Base-by-base conservation (phyloP, 2,888 invertebrate genomes). In the Noctua pronuba region DNA sequence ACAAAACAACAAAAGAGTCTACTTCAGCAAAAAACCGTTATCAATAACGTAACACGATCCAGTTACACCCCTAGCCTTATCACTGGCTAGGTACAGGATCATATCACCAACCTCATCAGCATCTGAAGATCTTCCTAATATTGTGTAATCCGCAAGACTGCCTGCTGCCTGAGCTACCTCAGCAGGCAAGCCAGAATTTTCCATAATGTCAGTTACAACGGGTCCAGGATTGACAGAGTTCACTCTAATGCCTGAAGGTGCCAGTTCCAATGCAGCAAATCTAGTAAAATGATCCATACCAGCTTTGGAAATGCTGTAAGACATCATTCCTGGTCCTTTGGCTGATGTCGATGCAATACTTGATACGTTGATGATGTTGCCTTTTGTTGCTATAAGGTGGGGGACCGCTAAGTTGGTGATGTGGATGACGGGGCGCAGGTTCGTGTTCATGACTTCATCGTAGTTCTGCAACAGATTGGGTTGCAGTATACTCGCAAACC, bases 161-260 rank as follows among this genome's bases (percentile, higher is more conserved):
- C n/a, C n/a, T n/a, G n/a, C n/a, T n/a, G n/a, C n/a, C n/a, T n/a
- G n/a, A n/a, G n/a, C n/a, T n/a, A n/a, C n/a, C n/a, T n/a, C n/a
- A n/a, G n/a, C n/a, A n/a, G 52, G 21, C 11, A 77, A 4, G 0
- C 24, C 31, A n/a, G 38, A 4, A 31, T 31, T 28, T 1, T 69
- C 58, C 0, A 86, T 97, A 96, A 95, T 86, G 98, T 90, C 87
- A 0, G 99, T 92, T 0, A 52, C 71, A 0, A 91, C 90, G 1
- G 89, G 84, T 8, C 92, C 92, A 35, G 92, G 92, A 67, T 89
- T 91, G 0, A 92, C 83, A 8, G 89, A 71, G 66, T 93, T 92
- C 0, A 98, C 98, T 62, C 99, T 96, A 0, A 99, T 98, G 78
- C 98, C 97, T 91, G 97, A 97, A 0, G 96, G 84, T 28, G 98